Conservation (phyloP, 2,113 vertebrate species). For the Pardalotus punctatus region DNA sequence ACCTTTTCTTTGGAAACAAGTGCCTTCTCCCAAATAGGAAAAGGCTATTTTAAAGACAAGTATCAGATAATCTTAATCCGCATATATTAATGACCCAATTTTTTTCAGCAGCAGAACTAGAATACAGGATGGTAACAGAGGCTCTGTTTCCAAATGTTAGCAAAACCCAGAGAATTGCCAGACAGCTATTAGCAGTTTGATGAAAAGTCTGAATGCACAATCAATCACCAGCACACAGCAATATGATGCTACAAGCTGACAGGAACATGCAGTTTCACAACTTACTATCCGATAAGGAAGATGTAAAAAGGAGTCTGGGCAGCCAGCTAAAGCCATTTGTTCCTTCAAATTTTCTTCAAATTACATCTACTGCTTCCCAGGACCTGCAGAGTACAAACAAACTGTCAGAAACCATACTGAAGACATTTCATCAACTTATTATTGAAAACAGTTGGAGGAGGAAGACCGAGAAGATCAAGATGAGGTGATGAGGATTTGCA, state of each 20-base stretch:
- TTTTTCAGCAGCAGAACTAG: background rate
- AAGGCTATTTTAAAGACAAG: background rate
- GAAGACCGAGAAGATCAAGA: background rate
- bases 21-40: background rate
- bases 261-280: constrained; percentile 28
- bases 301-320: constrained; percentile 88
- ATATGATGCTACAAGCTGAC: constrained; percentile 6
- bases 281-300: constrained; percentile 79
- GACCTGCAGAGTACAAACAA: constrained; percentile 67
- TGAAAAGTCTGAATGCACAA: constrained; percentile 34
- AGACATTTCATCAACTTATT: constrained; percentile 50
- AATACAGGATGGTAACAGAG: background rate
- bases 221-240: constrained; percentile 4
- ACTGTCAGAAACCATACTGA: constrained; percentile 54
- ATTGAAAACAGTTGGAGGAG: constrained; percentile 24
- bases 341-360: constrained; percentile 62
- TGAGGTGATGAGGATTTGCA: background rate
- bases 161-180: constrained; percentile 24
- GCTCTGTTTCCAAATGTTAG: background rate
- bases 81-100: background rate
- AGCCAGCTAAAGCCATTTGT: constrained; percentile 88
- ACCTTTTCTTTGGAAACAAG: background rate
- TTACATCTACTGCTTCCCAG: constrained; percentile 62
- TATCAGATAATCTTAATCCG: background rate
- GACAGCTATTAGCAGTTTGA: constrained; percentile 40